phyloP scores from a whole-genome alignment of 2,797 vertebrate species.

The Chanos chanos region DNA sequence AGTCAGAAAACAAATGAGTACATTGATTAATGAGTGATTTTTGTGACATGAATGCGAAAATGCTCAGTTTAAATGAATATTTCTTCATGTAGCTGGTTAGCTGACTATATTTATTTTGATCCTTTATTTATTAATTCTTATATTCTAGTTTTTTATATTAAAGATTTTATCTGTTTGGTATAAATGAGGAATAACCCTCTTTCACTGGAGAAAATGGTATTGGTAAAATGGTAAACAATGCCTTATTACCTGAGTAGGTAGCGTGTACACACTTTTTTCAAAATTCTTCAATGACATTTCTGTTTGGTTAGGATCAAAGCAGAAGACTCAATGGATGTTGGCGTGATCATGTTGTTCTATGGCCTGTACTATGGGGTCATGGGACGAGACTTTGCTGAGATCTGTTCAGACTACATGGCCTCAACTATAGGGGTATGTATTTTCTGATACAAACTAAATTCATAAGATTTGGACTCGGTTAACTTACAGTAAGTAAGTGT shows the following conservation, averaged over 20 bases:
- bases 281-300: not conserved
- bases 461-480: too few relatives aligned
- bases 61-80: not conserved
- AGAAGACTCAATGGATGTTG: conserved; percentile 71
- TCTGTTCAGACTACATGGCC: conserved; percentile 74
- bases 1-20: not conserved
- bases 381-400: conserved; percentile 70
- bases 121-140: not conserved
- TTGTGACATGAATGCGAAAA: too few relatives aligned
- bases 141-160: not conserved
- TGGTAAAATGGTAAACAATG: too few relatives aligned
- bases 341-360: conserved; percentile 69
- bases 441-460: not conserved
- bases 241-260: too few relatives aligned
- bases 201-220: too few relatives aligned
- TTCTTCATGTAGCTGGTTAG: not conserved
- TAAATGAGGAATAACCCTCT: too few relatives aligned
- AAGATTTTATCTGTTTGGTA: not conserved
- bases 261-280: too few relatives aligned
- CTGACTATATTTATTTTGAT: not conserved
- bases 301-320: conserved; percentile 61
- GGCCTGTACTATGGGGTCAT: conserved; percentile 68
- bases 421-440: conserved; percentile 66
- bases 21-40: too few relatives aligned
- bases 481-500: too few relatives aligned